Evolutionary conservation across 2,888 invertebrate genomes (phyloP), one percentile per base, ranked within the genome.

Genomic region (Meliscaeva auricollis): DNA sequence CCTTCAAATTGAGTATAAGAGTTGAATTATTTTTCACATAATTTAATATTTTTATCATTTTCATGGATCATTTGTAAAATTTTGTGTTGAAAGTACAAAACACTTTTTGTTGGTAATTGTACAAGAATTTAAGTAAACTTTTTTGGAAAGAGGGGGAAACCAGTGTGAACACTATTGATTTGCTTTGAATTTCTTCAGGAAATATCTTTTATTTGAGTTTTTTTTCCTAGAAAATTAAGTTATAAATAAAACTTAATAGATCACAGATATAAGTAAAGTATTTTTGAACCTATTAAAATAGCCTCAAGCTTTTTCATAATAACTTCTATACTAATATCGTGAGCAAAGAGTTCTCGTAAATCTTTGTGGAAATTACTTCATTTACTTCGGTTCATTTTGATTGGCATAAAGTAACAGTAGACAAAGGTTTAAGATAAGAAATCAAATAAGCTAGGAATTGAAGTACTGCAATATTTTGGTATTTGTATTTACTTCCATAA

Each of bases 51-150:
- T 81, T 85, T 85, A 85, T 85, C 85, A 68, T 56, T 56, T 77
- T 85, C 85, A 85, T 85, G 85, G 76, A 85, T 81, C 85, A 54
- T 77, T 62, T 17, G 83, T 74, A 68, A 87, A 68, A 56, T 74
- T 75, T 83, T 64, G 68, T 66, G 81, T 79, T 77, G 74, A 77
- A 77, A 78, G 81, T 82, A 20, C 13, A 48, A 30, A 11, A n/a
- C 30, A 7, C n/a, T 26, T 2, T 7, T 56, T 17, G 17, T 7
- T 11, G 13, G 6, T 22, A 13, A 50, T 20, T 50, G 17, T 7
- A n/a, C n/a, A 20, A 17, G 44, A 26, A 41, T 38, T 54, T n/a
- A n/a, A 54, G 30, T 8, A 30, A 7, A 2, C 26, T 3, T 2
- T 26, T 26, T 26, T n/a, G n/a, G n/a, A n/a, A n/a, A n/a, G n/a